These are phyloP conservation scores for Drosophila neonasuta DNA, from an alignment of 2,888 invertebrate species.

Conservation along the genomic window DNA sequence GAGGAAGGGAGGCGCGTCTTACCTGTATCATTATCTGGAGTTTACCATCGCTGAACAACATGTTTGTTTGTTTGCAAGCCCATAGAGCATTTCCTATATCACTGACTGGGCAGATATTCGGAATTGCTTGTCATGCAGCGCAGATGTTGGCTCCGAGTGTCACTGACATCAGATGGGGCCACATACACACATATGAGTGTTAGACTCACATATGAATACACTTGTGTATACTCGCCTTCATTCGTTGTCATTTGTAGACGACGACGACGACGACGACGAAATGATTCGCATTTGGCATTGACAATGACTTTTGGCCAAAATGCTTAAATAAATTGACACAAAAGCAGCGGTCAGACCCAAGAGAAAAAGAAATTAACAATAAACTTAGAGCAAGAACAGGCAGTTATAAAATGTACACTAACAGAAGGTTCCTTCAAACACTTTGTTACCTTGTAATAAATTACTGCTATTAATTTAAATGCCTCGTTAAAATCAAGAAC, in stretches of 20 bases:
- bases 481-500: not conserved
- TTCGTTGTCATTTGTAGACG: slow-evolving; percentile 47
- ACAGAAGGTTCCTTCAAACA: not conserved
- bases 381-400: slow-evolving; percentile 13
- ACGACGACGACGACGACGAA: slow-evolving; percentile 62
- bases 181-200: slow-evolving; percentile 27
- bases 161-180: slow-evolving; percentile 74
- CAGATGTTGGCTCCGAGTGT: slow-evolving; percentile 63
- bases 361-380: slow-evolving; percentile 13
- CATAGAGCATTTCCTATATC: slow-evolving; percentile 41
- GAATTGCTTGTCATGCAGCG: slow-evolving; percentile 59
- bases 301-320: slow-evolving; percentile 68
- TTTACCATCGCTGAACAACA: slow-evolving; percentile 8
- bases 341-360: slow-evolving; percentile 23
- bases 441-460: not conserved
- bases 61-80: slow-evolving; percentile 1
- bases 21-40: slow-evolving; percentile 22
- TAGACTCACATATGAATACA: slow-evolving; percentile 18
- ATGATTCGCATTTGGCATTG: slow-evolving; percentile 75
- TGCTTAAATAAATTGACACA: slow-evolving; percentile 39
- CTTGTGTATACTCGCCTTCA: slow-evolving; percentile 11
- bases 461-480: not conserved
- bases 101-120: slow-evolving; percentile 26
- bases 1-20: slow-evolving; percentile 11
- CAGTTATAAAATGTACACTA: slow-evolving; percentile 3